A percentile compares a stretch with the other conserved stretches of the same genome.
Conservation (phyloP, 2,888 invertebrate genomes). For the Troides helena region DNA sequence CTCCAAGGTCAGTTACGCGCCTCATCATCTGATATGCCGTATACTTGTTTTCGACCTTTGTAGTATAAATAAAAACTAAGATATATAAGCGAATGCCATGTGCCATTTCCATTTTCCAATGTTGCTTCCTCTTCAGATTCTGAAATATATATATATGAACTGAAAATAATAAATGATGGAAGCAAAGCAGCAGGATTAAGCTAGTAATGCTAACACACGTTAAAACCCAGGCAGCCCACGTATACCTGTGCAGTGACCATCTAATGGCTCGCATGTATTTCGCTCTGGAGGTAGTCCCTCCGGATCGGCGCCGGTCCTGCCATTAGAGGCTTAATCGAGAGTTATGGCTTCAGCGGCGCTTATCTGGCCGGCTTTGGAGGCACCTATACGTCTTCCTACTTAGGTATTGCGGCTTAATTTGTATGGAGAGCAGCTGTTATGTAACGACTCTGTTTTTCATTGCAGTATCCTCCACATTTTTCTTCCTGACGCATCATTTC, state of each 20-base stretch:
- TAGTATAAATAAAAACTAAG: no score
- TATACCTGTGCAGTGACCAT: slow-evolving; percentile 14
- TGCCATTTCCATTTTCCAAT: no score
- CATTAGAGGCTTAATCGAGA: slow-evolving; percentile 24
- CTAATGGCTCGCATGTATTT: slow-evolving; percentile 20
- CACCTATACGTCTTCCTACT: slow-evolving; percentile 21
- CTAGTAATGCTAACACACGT: neutral
- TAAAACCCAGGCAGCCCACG: neutral
- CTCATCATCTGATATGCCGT: no score
- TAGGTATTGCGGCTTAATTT: slow-evolving; percentile 11
- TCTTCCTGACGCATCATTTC: no score
- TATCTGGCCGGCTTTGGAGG: slow-evolving; percentile 19
- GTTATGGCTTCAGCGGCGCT: slow-evolving; percentile 23
- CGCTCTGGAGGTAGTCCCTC: slow-evolving; percentile 2
- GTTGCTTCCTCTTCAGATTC: no score
- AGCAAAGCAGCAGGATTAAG: no score
- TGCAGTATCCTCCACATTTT: no score
- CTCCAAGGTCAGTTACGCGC: no score
- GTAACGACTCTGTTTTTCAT: neutral
- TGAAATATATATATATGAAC: no score
- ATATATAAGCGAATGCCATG: no score
- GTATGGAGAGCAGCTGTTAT: neutral
- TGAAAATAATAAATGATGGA: no score
- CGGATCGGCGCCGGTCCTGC: slow-evolving; percentile 11
- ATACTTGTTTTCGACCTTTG: no score